phyloP scores from a whole-genome alignment of 2,113 vertebrate genomes.

The Grantiella picta region DNA sequence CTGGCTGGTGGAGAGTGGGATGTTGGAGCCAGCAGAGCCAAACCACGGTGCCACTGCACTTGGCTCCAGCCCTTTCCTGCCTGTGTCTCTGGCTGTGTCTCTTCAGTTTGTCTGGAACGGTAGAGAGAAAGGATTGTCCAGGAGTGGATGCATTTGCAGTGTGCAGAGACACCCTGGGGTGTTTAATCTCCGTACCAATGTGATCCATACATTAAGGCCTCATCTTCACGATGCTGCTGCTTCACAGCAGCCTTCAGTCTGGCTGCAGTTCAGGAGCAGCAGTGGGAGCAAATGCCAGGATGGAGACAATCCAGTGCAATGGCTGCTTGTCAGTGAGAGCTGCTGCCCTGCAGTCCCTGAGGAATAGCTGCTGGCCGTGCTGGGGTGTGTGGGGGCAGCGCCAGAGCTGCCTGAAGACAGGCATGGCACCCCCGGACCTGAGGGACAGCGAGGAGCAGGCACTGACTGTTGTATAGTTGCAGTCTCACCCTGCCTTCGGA shows the following conservation, averaged over 20 bases:
- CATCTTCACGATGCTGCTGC: not conserved
- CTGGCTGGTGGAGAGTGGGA: not conserved
- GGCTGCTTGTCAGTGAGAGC: not conserved
- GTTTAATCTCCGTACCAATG: accelerated
- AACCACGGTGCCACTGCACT: accelerated
- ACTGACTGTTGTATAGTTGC: accelerated
- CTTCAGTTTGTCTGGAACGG: not conserved
- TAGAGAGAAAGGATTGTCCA: not conserved
- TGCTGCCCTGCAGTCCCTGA: not conserved
- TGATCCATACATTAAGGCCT: accelerated
- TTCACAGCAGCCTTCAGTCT: not conserved
- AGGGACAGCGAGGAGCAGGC: not conserved
- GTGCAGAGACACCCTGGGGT: not conserved
- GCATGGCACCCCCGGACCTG: accelerated
- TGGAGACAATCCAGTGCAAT: not conserved
- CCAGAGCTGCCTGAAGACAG: not conserved
- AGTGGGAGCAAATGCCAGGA: accelerated
- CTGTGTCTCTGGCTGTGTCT: accelerated
- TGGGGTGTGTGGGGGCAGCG: not conserved
- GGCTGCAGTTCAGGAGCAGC: not conserved
- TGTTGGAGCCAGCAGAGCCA: not conserved
- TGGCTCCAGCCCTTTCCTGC: not conserved
- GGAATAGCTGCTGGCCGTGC: accelerated
- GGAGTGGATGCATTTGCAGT: accelerated
- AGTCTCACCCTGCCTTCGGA: not conserved